phyloP scores from a whole-genome alignment of 2,888 invertebrate genomes.

The Pantelozetes paolii region DNA sequence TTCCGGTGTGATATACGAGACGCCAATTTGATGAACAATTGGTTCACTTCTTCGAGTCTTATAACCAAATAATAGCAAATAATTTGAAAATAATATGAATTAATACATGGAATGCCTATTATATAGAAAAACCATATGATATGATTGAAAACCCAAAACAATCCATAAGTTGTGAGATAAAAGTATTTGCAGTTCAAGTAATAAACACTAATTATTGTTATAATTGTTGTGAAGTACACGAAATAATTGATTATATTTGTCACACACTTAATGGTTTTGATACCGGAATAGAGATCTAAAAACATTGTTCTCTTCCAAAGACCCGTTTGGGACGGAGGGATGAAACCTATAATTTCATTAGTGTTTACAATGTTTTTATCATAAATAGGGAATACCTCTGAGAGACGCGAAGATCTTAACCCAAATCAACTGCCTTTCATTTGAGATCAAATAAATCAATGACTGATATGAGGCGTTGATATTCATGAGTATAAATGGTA shows the following conservation, averaged over 20 bases:
- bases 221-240: not conserved
- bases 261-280: not conserved
- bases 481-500: conserved; percentile 21
- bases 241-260: conserved; percentile 3
- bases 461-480: conserved; percentile 27
- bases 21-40: conserved; percentile 12
- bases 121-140: conserved; percentile 22
- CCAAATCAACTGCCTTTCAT: conserved; percentile 11
- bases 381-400: conserved; percentile 16
- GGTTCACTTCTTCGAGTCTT: conserved; percentile 20
- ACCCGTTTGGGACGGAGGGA: conserved; percentile 25
- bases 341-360: not conserved
- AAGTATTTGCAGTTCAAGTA: conserved; percentile 17
- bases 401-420: conserved; percentile 21
- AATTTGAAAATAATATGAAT: conserved; percentile 25
- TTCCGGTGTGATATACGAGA: conserved; percentile 20
- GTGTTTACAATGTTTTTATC: not conserved
- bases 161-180: conserved; percentile 18
- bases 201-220: not conserved
- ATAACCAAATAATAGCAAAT: conserved; percentile 21
- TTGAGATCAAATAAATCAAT: conserved; percentile 19
- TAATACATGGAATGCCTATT: conserved; percentile 14
- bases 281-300: not conserved
- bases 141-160: conserved; percentile 29
- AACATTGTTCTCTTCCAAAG: conserved; percentile 14